phyloP scores from a whole-genome alignment of 1,140 invertebrate genomes.

The Anadara kagoshimensis region DNA sequence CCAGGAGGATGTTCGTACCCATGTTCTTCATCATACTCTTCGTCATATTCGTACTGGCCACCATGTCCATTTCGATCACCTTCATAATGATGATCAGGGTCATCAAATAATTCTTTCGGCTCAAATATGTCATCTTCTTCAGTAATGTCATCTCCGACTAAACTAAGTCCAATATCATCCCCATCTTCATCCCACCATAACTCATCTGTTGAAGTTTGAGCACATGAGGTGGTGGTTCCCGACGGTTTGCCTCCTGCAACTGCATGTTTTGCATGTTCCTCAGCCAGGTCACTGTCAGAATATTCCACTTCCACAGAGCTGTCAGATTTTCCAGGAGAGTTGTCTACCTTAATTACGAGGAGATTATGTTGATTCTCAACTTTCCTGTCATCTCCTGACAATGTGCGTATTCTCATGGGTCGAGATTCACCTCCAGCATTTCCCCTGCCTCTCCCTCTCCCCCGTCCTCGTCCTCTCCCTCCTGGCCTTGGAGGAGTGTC shows the following conservation, averaged over 20 bases:
- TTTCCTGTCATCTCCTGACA: slow-evolving; percentile 55
- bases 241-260: neutral
- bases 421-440: slow-evolving; percentile 31
- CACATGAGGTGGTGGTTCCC: slow-evolving; percentile 11
- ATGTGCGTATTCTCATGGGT: slow-evolving; percentile 39
- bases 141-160: slow-evolving; percentile 14
- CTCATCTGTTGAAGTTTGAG: slow-evolving; percentile 30
- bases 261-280: neutral
- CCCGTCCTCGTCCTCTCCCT: slow-evolving; percentile 54
- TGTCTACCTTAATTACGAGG: slow-evolving; percentile 63
- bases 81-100: slow-evolving; percentile 13
- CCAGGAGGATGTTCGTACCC: slow-evolving; percentile 22
- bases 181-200: slow-evolving; percentile 45
- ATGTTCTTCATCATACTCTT: slow-evolving; percentile 17
- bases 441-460: slow-evolving; percentile 51
- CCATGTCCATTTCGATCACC: neutral
- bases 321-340: slow-evolving; percentile 52
- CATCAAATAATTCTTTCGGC: slow-evolving; percentile 33
- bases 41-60: slow-evolving; percentile 18
- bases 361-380: slow-evolving; percentile 60
- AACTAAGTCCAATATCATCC: slow-evolving; percentile 29
- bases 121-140: slow-evolving; percentile 39
- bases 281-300: slow-evolving; percentile 37
- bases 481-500: slow-evolving; percentile 32
- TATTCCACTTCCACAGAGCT: slow-evolving; percentile 62